Evolutionary conservation across 2,113 vertebrate species (phyloP), one percentile per base, ranked within the genome.

Genomic region (Pavo muticus): DNA sequence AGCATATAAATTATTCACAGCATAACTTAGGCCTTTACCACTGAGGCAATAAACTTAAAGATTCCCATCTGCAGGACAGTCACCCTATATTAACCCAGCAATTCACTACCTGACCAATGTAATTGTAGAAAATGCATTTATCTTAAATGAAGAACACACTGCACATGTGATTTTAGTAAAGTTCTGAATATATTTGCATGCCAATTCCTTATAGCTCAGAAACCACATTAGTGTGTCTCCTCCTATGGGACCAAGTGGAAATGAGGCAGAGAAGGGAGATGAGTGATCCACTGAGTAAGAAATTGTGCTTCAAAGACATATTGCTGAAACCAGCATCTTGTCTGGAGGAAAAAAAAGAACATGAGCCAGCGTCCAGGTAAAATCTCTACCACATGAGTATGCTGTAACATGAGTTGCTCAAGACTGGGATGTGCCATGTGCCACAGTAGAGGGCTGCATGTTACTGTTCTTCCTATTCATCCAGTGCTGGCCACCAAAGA

Each of bases 321-420:
- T 19, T 48, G 54, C 72, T 79, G 61, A 23, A 81, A 19, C 8
- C 3, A 17, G 9, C 0, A 0, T 27, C 30, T 52, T 61, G 2
- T 54, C 44, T 74, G 60, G 50, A 42, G 10, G 30, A 72, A 68
- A 3, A 40, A 14, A 20, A 15, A 18, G 5, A n/a, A 78, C 39
- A 44, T 20, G 8, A 2, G 2, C 44, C 14, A 68, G 81, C 87
- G 18, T 68, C 65, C 42, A 14, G 2, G 20, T 72, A 48, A 21
- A 27, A 35, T 3, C 47, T 74, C 5, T 4, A 78, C 10, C 6
- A 25, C 1, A 3, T 52, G 17, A 72, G 8, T 4, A 65, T 50
- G 16, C 65, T 39, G 7, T 42, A 82, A 7, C 6, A 50, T 1
- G 14, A 61, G 10, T 61, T 61, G 2, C 52, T 72, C 13, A 21